Percentiles rank a stretch among this genome's conserved stretches.
Conservation (phyloP, 2,888 invertebrate species). For the Bimastos eiseni region DNA sequence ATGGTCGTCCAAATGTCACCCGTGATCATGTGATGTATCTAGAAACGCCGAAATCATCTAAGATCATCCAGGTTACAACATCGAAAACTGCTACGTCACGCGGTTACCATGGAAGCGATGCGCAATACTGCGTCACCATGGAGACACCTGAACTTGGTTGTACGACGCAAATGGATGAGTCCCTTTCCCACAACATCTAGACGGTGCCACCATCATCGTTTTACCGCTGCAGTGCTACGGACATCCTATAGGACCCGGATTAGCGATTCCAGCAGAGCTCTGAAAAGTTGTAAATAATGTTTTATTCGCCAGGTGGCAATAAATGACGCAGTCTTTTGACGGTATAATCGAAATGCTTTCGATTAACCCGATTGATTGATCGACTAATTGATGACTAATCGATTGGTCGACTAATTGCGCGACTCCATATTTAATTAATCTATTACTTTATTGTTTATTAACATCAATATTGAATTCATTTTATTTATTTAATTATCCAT, state of each 20-base stretch:
- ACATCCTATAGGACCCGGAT: too few relatives aligned
- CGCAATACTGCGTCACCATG: not conserved
- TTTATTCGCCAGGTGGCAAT: not conserved
- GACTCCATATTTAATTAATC: not conserved
- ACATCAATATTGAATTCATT: too few relatives aligned
- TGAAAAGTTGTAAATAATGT: too few relatives aligned
- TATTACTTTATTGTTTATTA: too few relatives aligned
- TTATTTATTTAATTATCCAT: not conserved
- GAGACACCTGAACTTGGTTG: not conserved
- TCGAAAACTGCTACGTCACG: not conserved
- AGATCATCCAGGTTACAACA: not conserved
- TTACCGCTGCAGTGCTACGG: not conserved
- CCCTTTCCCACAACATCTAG: not conserved
- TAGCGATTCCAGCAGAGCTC: too few relatives aligned
- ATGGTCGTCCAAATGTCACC: not conserved
- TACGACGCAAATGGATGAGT: not conserved
- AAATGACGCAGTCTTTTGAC: not conserved
- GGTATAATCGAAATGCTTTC: not conserved
- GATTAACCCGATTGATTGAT: not conserved
- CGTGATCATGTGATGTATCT: not conserved
- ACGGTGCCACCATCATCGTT: not conserved
- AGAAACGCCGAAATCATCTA: not conserved
- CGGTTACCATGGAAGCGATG: not conserved
- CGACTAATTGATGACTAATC: not conserved
- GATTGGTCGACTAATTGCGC: not conserved